Base-by-base conservation (phyloP, 2,888 invertebrate genomes). In the Troides helena region DNA sequence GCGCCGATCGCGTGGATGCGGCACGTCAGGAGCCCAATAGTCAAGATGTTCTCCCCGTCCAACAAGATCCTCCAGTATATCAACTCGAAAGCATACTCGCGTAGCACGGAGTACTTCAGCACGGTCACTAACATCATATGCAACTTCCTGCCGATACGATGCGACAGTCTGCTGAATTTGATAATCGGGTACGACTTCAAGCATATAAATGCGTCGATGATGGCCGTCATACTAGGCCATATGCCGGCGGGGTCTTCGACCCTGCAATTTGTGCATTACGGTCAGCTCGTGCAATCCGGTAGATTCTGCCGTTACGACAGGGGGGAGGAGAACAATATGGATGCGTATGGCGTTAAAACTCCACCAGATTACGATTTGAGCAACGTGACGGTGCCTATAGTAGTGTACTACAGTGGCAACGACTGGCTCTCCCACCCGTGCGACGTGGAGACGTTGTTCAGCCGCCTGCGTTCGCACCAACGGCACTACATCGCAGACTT, bases 221-320 rank as follows among this genome's bases (percentile, higher is more conserved):
- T 95, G 57, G 94, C 95, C 0, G 89, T 94, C 0, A 89, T 95
- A 39, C 75, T 94, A 3, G 93, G 93, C 0, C 95, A 95, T 68
- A 73, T 92, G n/a, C 95, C 96, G 0, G 92, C 93, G 1, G 94
- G 94, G 0, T 87, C 93, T 0, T 94, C 95, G 0, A 85, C 87
- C 0, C 80, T 89, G 58, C 94, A 94, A 73, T 83, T 95, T 30
- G 68, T 87, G 0, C 93, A 92, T 74, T 92, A 86, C 65, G 89
- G 86, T 0, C 92, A 92, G 64, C 72, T 89, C 25, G 81, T 85
- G 17, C 71, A 80, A 2, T 88, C 89, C 0, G 77, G 82, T 0
- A 77, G 83, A 30, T 92, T 92, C 68, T 80, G 87, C 65, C 79
- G 87, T 1, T 92, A 78, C 72, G 88, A 92, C 71, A 81, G 78